Base-by-base conservation (phyloP, 1,140 invertebrate genomes). In the Drosophila sechellia region DNA sequence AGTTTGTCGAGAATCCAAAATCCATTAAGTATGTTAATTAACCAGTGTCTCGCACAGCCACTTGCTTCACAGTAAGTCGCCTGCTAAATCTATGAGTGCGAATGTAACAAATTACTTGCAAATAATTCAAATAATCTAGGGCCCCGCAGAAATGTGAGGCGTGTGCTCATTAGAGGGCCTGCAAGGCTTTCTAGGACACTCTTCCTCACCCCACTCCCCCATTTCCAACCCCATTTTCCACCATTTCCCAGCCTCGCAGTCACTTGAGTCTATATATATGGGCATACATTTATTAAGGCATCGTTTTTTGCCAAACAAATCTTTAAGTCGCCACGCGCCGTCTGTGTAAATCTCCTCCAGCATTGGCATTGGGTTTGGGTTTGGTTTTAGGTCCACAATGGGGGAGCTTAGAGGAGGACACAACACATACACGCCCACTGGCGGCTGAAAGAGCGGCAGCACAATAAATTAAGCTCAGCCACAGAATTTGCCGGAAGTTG, bases 51-150 rank as follows among this genome's bases (percentile, higher is more conserved):
- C 49, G 37, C 37, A 15, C 40, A 42, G 55, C 50, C 17, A 31
- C 35, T 68, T 48, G 50, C 17, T 34, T n/a, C 45, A 43, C 54
- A 66, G 50, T 39, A 63, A 83, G 53, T 35, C 5, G 56, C 15
- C 13, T 3, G 59, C 59, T 63, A 58, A 77, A 63, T 70, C 75
- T 57, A 63, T 54, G 74, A 60, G 74, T 77, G 74, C 59, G 58
- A 78, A 78, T 57, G 71, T 89, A 89, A 86, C 86, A 87, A 87
- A 87, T 87, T 87, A 89, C 84, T 89, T 79, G 84, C 84, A 87
- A 87, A 87, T 87, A 87, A 87, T 83, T 87, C 83, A 87, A 87
- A 81, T 87, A 87, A 87, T 89, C 84, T 66, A 59, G 79, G 48
- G 39, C 57, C 49, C 27, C 20, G 25, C 40, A 37, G 72, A 60